Evolutionary conservation across 2,888 invertebrate species (phyloP), one percentile per base, ranked within the genome.

Genomic region (Entomobrya proxima): DNA sequence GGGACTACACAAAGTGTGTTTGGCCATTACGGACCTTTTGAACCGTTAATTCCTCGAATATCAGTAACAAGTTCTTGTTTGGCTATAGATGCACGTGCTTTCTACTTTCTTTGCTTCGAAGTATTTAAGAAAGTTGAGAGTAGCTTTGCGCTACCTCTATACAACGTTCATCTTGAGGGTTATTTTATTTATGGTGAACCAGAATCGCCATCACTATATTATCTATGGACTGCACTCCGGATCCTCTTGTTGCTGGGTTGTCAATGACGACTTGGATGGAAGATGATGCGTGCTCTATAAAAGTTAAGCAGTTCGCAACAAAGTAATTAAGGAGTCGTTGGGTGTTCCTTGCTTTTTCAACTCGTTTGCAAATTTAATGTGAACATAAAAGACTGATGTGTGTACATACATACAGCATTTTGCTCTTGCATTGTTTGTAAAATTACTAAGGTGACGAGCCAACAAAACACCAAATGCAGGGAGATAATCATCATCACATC

Each of bases 301-400:
- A 69, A 67, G 58, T 50, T 64, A 84, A 78, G 78, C 50, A 79
- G 47, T 21, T 37, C 40, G 40, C 37, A 58, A 27, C 27, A 67
- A 72, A 85, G 85, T 79, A 85, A 85, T 85, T 85, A 85, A 85
- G 74, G 85, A 85, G 27, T 64, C 78, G 78, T 67, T 85, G 78
- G 85, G 85, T 78, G 84, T 84, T 84, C 84, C 84, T 82, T n/a
- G 58, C 11, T 67, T 40, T 58, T 27, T 84, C 35, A 52, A 37
- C 69, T 69, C 47, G 47, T 84, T 84, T 69, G 85, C 55, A 47
- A 79, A 74, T 78, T 85, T 79, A 85, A 78, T 85, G 61, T 74
- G 78, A 74, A 61, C 78, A 78, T 74, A 52, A 72, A 69, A 74
- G 72, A 61, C 44, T 83, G 44, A n/a, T 44, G 44, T 44, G 44